Conservation (phyloP, 2,113 vertebrate species). For the Penelope pileata region DNA sequence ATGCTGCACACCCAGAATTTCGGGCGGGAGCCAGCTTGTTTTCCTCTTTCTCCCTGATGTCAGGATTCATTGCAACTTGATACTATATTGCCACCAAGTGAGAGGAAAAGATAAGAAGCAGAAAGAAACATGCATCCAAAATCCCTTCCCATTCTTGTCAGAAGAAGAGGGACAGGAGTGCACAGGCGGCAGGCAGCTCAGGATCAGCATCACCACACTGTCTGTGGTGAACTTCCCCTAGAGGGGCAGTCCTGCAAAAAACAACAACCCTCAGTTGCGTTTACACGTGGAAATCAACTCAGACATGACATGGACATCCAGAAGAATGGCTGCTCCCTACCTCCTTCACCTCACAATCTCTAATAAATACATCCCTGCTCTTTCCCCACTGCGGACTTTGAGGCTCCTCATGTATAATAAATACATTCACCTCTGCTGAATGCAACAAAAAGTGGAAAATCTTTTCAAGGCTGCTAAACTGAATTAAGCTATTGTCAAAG, state of each 20-base stretch:
- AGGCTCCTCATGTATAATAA: neutral
- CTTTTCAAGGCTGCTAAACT: neutral
- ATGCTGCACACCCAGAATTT: neutral
- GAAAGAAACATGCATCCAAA: neutral
- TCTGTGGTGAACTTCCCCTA: neutral
- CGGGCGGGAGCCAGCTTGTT: neutral
- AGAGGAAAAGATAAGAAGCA: neutral
- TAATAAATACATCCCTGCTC: neutral
- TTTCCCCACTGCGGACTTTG: neutral
- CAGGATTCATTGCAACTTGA: neutral
- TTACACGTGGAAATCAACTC: neutral
- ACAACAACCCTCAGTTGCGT: neutral
- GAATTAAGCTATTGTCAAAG: neutral
- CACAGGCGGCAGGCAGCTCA: neutral
- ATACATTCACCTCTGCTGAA: neutral
- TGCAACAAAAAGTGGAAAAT: neutral
- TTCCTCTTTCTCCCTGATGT: neutral
- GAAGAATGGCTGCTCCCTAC: neutral
- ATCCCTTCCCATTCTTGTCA: neutral
- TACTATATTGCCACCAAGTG: neutral
- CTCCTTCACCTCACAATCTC: neutral
- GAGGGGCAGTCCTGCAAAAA: neutral
- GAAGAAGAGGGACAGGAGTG: neutral
- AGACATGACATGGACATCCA: neutral
- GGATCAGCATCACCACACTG: neutral